phyloP scores from a whole-genome alignment of 2,888 invertebrate species.

The Schrankia costaestrigalis region DNA sequence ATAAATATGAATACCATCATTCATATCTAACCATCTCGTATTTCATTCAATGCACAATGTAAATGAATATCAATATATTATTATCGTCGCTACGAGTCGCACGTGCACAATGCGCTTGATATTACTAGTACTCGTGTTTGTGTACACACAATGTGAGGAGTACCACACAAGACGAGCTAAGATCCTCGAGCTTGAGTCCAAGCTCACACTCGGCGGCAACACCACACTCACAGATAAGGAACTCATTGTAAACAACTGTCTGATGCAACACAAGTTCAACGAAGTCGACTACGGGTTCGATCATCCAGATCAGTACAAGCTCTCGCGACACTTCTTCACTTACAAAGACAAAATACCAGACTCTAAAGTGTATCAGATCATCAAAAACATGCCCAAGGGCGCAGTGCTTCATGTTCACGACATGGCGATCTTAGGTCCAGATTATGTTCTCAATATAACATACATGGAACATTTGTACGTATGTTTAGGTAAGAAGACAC shows the following conservation, averaged over 20 bases:
- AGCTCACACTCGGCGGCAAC: slow-evolving; percentile 73
- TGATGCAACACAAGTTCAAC: slow-evolving; percentile 79
- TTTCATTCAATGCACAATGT: too few species aligned
- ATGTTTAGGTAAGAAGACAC: slow-evolving; percentile 49
- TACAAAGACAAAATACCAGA: slow-evolving; percentile 79
- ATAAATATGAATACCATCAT: too few species aligned
- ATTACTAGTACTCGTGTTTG: slow-evolving; percentile 13
- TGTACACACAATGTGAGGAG: slow-evolving; percentile 28
- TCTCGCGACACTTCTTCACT: slow-evolving; percentile 84
- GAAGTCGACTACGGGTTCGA: slow-evolving; percentile 78
- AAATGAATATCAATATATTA: too few species aligned
- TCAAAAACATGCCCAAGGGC: slow-evolving; percentile 88
- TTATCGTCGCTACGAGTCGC: too few species aligned
- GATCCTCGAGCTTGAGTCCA: slow-evolving; percentile 72
- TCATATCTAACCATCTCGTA: too few species aligned
- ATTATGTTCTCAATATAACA: slow-evolving; percentile 83
- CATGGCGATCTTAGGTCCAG: slow-evolving; percentile 81
- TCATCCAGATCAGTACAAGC: slow-evolving; percentile 81
- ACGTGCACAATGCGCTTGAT: slow-evolving; percentile 5
- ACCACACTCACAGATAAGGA: slow-evolving; percentile 72
- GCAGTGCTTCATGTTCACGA: slow-evolving; percentile 86
- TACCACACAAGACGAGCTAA: slow-evolving; percentile 54
- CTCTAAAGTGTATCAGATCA: slow-evolving; percentile 84
- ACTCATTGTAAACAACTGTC: slow-evolving; percentile 73
- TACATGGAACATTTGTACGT: slow-evolving; percentile 82